A percentile compares a stretch with the other conserved stretches of the same genome.
phyloP scores from a whole-genome alignment of 2,113 vertebrate genomes.

The Pao palembangensis region DNA sequence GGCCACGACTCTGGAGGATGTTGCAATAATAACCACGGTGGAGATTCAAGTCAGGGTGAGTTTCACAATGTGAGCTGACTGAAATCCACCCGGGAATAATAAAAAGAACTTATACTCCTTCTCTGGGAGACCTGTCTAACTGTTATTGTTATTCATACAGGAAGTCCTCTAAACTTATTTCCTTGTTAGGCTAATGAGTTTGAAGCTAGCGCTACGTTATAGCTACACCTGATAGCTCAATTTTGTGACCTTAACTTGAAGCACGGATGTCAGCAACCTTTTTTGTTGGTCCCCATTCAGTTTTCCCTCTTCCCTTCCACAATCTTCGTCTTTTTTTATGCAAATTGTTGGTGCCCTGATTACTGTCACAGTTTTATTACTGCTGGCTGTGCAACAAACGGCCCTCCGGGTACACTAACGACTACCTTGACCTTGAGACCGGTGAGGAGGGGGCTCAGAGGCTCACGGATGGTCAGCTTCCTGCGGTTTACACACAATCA shows the following conservation, averaged over 20 bases:
- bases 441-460: background rate
- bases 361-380: background rate
- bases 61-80: background rate
- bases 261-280: background rate
- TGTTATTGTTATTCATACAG: no score
- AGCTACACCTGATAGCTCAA: no score
- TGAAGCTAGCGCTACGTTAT: no score
- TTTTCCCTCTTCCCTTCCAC: background rate
- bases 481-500: no score
- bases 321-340: background rate
- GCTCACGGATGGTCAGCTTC: no score
- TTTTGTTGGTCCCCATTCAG: background rate
- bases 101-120: no score
- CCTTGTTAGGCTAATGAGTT: no score
- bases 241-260: background rate
- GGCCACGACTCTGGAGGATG: background rate
- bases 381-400: background rate
- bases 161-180: no score
- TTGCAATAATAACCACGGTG: background rate
- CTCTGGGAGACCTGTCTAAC: no score
- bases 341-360: background rate
- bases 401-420: background rate
- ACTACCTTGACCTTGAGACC: background rate
- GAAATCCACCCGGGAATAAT: no score
- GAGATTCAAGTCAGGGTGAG: background rate